Evolutionary conservation across 2,888 invertebrate species (phyloP).

Genomic region (Ornithoptera alexandrae): DNA sequence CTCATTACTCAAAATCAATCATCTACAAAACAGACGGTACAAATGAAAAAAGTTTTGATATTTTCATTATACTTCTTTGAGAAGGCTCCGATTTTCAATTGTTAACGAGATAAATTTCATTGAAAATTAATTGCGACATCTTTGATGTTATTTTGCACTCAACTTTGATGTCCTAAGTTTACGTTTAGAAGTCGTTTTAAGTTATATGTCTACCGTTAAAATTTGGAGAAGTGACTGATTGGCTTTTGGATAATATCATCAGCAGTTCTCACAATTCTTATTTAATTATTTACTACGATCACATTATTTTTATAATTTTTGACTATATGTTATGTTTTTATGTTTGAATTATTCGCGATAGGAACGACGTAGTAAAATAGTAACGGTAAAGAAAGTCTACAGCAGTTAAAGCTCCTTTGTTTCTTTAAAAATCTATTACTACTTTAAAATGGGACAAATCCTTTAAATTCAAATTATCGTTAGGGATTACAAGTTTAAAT

Average conservation of each 20-base stretch:
- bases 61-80: slow-evolving; percentile 69
- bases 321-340: not conserved
- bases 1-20: slow-evolving; percentile 15
- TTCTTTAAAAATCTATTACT: slow-evolving; percentile 37
- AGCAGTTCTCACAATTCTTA: no score
- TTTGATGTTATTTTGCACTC: slow-evolving; percentile 72
- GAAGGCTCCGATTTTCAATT: slow-evolving; percentile 70
- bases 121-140: slow-evolving; percentile 79
- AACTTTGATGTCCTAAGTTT: slow-evolving; percentile 70
- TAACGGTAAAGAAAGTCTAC: not conserved
- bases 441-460: slow-evolving; percentile 58
- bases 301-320: not conserved
- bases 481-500: slow-evolving; percentile 77
- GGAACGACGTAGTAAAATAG: no score
- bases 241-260: slow-evolving; percentile 37
- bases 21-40: slow-evolving; percentile 13
- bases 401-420: not conserved
- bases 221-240: slow-evolving; percentile 46
- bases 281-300: not conserved
- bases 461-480: slow-evolving; percentile 75
- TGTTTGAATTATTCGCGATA: no score
- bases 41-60: slow-evolving; percentile 74
- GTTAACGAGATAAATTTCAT: slow-evolving; percentile 77
- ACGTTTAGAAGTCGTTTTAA: slow-evolving; percentile 58
- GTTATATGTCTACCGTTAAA: slow-evolving; percentile 54